These are phyloP conservation scores for Drosophila mojavensis DNA, from an alignment of 1,140 invertebrate species.

Conservation along the genomic window DNA sequence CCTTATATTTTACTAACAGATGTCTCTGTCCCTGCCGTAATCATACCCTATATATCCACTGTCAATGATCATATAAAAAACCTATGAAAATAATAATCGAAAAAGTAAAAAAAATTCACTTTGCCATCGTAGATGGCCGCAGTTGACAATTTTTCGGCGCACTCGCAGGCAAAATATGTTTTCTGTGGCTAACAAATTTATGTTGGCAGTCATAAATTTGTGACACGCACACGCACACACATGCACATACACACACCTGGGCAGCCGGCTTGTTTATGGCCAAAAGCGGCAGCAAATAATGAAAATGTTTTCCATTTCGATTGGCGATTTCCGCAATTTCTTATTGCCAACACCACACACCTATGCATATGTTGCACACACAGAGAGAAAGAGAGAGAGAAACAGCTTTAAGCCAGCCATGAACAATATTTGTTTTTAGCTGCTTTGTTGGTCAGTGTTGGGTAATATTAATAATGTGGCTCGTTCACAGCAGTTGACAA, in stretches of 20 bases:
- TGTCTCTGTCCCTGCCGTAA: too few relatives aligned
- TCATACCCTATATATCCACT: too few relatives aligned
- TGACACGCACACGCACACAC: slow-evolving; percentile 30
- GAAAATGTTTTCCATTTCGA: slow-evolving; percentile 83
- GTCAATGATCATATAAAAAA: background rate
- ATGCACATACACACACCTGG: slow-evolving; percentile 59
- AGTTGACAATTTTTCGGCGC: slow-evolving; percentile 67
- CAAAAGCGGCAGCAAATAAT: slow-evolving; percentile 69
- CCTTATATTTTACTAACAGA: too few relatives aligned
- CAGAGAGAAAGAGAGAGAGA: too few relatives aligned
- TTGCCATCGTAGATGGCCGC: slow-evolving; percentile 31
- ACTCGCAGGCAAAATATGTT: slow-evolving; percentile 66
- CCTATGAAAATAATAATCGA: slow-evolving; percentile 40
- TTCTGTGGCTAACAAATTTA: slow-evolving; percentile 65
- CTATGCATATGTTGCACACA: too few relatives aligned
- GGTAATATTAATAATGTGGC: slow-evolving; percentile 14
- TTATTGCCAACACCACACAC: slow-evolving; percentile 31
- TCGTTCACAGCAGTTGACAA: slow-evolving; percentile 6
- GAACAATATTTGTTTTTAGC: background rate
- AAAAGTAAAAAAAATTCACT: slow-evolving; percentile 18
- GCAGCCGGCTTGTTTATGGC: slow-evolving; percentile 65
- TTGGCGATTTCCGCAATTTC: slow-evolving; percentile 83
- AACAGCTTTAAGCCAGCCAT: background rate
- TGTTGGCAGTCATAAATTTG: slow-evolving; percentile 70
- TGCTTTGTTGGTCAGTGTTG: slow-evolving; percentile 4